Evolutionary conservation across 1,140 invertebrate genomes (phyloP).

Genomic region (Cecropterus lyciades): DNA sequence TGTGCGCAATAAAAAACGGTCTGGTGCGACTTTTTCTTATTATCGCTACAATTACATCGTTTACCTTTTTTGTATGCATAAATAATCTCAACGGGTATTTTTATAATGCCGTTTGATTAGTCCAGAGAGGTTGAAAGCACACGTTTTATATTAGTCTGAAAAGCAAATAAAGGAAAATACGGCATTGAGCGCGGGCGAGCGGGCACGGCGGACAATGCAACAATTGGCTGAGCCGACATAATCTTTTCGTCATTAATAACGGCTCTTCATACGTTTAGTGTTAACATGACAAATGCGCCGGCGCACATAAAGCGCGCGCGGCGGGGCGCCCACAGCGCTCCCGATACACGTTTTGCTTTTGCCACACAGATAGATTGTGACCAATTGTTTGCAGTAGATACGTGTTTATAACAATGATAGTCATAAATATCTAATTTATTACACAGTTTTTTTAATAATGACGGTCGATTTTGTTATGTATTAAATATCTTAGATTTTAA

Average conservation of each 20-base stretch:
- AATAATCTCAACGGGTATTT: not conserved
- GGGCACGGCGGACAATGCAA: conserved; percentile 57
- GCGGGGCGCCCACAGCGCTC: conserved; percentile 59
- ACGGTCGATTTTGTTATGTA: too few species aligned
- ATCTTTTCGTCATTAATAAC: conserved; percentile 79
- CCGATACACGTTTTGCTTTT: conserved; percentile 51
- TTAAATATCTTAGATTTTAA: too few species aligned
- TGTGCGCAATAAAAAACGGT: too few species aligned
- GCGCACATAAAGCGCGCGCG: conserved; percentile 53
- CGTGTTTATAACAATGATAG: too few species aligned
- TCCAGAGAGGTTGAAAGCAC: conserved; percentile 16
- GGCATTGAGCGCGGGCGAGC: conserved; percentile 46
- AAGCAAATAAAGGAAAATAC: conserved; percentile 67
- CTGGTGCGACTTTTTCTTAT: not conserved
- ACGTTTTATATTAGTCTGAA: conserved; percentile 46
- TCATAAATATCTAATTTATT: too few species aligned
- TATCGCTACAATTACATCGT: conserved; percentile 1
- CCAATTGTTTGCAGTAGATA: not conserved
- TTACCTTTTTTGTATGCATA: conserved; percentile 1
- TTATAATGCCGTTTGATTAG: conserved; percentile 1
- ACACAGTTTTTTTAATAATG: too few species aligned
- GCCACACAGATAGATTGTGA: conserved; percentile 41
- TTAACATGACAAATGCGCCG: conserved; percentile 79
- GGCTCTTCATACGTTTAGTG: conserved; percentile 75
- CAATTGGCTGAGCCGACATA: conserved; percentile 63